Base-by-base conservation (phyloP, 2,888 invertebrate genomes). In the Cryptophagus acutangulus region DNA sequence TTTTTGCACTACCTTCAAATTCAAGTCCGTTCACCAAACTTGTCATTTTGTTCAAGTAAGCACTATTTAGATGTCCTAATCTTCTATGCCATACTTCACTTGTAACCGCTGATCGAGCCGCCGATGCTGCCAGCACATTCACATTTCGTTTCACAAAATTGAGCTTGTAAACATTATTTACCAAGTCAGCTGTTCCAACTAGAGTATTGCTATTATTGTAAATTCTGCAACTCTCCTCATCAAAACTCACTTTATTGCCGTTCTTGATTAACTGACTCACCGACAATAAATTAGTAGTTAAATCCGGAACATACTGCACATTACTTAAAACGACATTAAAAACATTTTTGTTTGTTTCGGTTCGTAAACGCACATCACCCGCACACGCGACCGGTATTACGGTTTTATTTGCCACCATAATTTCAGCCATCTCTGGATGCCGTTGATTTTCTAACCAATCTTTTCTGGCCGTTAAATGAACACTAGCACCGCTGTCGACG, bases 261-360 rank as follows among this genome's bases (percentile, higher is more conserved):
- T 51, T 52, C 41, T 49, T 52, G n/a, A 55, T 43, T 25, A 58
- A 38, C 41, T 54, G 37, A 33, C 44, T 48, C 13, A 55, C 55
- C 10, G 51, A 57, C 38, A 54, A 45, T 10, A 54, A 40, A 41
- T 56, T 55, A 13, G 55, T 57, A 16, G 48, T 43, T 28, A 57
- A 25, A 26, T 49, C 39, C 28, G 53, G 52, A 14, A 53, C 46
- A 49, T 46, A 54, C 2, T 41, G 30, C 3, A 37, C 48, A 40
- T 56, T 40, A 18, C 41, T 14, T 2, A 58, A 17, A 36, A 16
- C 20, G 8, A 54, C 33, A 16, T 43, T 38, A 31, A 36, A 33
- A 18, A 40, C 15, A 16, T 41, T 2, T 12, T 42, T 33, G 37
- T 46, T 31, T 8, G 40, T 40, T 14, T 26, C 36, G 18, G 52